Base-by-base conservation (phyloP, 2,888 invertebrate species). In the Chalcis sispes region DNA sequence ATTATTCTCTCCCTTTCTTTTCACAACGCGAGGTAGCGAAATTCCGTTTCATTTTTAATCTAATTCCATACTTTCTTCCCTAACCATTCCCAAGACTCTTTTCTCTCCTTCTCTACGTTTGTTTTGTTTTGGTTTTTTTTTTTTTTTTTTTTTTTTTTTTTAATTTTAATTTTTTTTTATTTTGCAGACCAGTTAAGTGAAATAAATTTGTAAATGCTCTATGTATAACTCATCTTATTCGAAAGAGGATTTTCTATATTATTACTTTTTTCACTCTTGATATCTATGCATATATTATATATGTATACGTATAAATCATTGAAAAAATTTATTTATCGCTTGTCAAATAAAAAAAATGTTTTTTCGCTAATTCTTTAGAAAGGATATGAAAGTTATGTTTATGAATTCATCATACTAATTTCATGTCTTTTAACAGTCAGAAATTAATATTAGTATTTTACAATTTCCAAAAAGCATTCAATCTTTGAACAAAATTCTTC, bases 21-120 rank as follows among this genome's bases (percentile, higher is more conserved):
- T 69, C 40, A 48, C 61, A 70, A 75, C 69, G 70, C 64, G 70
- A 75, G 70, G 70, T 75, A 70, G 59, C 59, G 62, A 74, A 62
- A 69, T 74, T 56, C 25, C 25, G 1, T 25, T 27, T 73, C n/a
- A 23, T 61, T 29, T 65, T 58, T 46, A 23, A 27, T 36, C 50
- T 70, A 25, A n/a, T 61, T 18, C n/a, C 13, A 42, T 54, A 50
- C 23, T 52, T 23, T 54, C 23, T 25, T 18, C 42, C 29, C 42
- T 10, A 29, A 2, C 42, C 15, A 62, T 18, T 36, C 40, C 40
- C 52, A 4, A 42, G 13, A 4, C 42, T 42, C 8, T 27, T 42
- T 18, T 62, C 29, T 52, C 62, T 62, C 40, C 52, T 61, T 62
- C 36, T 71, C 50, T 52, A 8, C 29, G 5, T 23, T 59, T 54